Conservation (phyloP, 1,140 invertebrate species). For the Helicorthomorpha holstii region DNA sequence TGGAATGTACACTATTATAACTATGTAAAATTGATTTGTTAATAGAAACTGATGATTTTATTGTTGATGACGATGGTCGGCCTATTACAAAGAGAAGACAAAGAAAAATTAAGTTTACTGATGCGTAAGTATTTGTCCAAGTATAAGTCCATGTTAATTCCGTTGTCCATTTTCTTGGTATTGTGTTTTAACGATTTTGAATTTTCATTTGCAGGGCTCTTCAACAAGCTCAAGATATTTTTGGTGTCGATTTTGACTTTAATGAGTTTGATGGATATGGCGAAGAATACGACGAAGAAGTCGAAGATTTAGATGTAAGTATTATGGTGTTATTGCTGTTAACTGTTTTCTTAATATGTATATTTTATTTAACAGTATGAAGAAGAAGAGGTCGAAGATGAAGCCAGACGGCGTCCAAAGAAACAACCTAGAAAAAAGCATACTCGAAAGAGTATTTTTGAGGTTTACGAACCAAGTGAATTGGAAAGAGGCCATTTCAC, state of each 20-base stretch:
- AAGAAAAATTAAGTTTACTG: conserved; percentile 64
- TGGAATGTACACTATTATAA: neutral
- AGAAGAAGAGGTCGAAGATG: conserved; percentile 30
- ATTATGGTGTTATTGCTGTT: too few relatives aligned
- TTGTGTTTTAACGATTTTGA: conserved; percentile 12
- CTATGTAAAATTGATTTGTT: neutral
- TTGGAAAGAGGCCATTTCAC: conserved; percentile 91
- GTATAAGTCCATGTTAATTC: neutral
- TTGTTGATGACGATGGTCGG: conserved; percentile 88
- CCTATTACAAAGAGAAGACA: conserved; percentile 73
- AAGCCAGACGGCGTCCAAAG: conserved; percentile 33
- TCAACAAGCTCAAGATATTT: conserved; percentile 98
- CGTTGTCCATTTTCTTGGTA: neutral
- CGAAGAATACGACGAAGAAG: conserved; percentile 68
- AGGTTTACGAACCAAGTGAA: conserved; percentile 91
- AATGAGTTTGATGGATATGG: conserved; percentile 84
- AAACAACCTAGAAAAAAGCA: conserved; percentile 60
- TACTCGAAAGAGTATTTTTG: conserved; percentile 64
- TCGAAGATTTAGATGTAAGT: conserved; percentile 39
- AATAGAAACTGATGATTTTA: conserved; percentile 82
- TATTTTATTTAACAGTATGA: conserved; percentile 20
- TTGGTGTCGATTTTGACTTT: conserved; percentile 97
- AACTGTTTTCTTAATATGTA: neutral
- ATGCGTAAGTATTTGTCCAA: conserved; percentile 45
- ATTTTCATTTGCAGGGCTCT: too few relatives aligned